Evolutionary conservation across 2,797 vertebrate species (phyloP).

Genomic region (Echeneis naucrates): DNA sequence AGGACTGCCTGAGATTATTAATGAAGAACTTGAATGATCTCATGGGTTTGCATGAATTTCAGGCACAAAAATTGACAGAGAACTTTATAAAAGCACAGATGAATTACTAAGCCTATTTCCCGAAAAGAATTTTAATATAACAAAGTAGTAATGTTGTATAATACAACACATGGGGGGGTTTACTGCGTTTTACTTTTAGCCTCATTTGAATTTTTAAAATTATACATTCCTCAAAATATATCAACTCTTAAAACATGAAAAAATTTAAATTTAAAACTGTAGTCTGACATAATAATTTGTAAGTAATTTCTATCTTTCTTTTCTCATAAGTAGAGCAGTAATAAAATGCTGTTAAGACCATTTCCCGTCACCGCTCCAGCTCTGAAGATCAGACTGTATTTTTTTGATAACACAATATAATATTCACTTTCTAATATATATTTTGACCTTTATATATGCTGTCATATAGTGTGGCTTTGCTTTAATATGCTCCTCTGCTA

Average conservation of each 20-base stretch:
- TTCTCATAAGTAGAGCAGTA: background rate
- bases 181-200: too few species aligned
- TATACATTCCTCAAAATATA: background rate
- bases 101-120: background rate
- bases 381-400: background rate
- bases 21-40: conserved; percentile 17
- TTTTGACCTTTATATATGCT: background rate
- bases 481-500: conserved; percentile 24
- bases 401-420: background rate
- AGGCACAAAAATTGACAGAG: background rate
- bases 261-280: background rate
- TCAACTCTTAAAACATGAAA: background rate
- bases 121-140: background rate
- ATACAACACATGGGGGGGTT: background rate
- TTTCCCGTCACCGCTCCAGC: background rate
- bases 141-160: background rate
- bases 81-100: background rate
- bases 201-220: background rate
- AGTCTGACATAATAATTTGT: background rate
- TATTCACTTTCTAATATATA: background rate
- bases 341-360: background rate
- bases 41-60: conserved; percentile 16
- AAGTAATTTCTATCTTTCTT: background rate
- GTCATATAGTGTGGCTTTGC: background rate
- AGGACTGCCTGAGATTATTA: conserved; percentile 33